Evolutionary conservation across 92 coral and sea anemone species (phyloP).

Genomic region (Epizoanthus ramosus): DNA sequence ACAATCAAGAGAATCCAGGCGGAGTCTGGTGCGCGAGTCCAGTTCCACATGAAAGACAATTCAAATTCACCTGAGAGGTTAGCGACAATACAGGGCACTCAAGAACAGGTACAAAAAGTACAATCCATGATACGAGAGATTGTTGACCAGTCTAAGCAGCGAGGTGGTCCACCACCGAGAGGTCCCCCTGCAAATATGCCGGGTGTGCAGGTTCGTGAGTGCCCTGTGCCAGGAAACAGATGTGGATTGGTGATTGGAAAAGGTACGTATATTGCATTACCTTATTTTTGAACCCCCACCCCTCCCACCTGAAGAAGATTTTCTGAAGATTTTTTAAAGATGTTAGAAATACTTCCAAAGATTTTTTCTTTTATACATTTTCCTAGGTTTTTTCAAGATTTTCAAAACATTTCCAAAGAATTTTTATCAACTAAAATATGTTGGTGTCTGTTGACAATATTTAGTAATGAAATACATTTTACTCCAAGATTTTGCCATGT

Average conservation of each 20-base stretch:
- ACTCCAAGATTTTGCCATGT: no score
- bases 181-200: constrained; percentile 98
- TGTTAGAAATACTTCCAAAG: no score
- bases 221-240: constrained; percentile 96
- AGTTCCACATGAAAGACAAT: constrained; percentile 87
- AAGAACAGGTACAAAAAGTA: constrained; percentile 77
- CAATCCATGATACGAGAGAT: constrained; percentile 76
- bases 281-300: no score
- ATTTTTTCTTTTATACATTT: no score
- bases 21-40: constrained; percentile 90
- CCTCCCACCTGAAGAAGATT: no score
- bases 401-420: no score
- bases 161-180: constrained; percentile 92
- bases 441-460: no score
- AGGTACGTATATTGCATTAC: constrained; percentile 65
- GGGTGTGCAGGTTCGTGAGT: constrained; percentile 79
- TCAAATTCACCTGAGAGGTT: constrained; percentile 79
- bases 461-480: no score
- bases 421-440: no score
- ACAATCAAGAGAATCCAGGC: constrained; percentile 96
- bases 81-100: constrained; percentile 92
- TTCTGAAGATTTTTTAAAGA: no score
- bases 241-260: constrained; percentile 98
- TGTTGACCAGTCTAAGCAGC: constrained; percentile 92
- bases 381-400: no score